phyloP scores from a whole-genome alignment of 53 echinoderm and acorn worm species.

The Holothuria leucospilota region DNA sequence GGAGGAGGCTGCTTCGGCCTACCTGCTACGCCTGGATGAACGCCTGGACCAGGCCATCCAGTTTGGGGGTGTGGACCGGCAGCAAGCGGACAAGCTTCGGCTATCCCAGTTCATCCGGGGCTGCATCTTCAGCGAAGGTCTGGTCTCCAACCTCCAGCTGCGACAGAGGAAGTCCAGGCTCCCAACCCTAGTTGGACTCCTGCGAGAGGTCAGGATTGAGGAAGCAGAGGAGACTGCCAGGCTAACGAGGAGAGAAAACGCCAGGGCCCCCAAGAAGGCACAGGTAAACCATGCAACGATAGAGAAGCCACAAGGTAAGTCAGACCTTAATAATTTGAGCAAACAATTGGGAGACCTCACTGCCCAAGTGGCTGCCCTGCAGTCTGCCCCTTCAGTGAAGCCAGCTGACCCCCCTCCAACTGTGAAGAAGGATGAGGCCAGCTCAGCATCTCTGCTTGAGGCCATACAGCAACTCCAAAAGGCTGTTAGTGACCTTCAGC shows the following conservation, averaged over 20 bases:
- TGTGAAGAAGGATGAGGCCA: background rate
- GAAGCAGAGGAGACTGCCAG: slow-evolving; percentile 6
- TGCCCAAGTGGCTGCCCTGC: background rate
- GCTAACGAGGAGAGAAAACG: background rate
- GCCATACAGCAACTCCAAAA: no score
- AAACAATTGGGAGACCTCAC: background rate
- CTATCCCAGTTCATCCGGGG: slow-evolving; percentile 56
- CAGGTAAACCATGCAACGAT: background rate
- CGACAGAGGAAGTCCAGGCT: background rate
- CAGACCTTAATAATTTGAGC: background rate
- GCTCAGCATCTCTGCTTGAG: background rate
- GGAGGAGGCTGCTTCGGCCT: slow-evolving; percentile 39
- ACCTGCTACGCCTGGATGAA: slow-evolving; percentile 50
- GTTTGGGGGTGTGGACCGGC: slow-evolving; percentile 50
- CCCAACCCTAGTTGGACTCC: background rate
- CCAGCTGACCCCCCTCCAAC: slow-evolving; percentile 3
- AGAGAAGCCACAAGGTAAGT: background rate
- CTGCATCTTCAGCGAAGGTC: slow-evolving; percentile 47
- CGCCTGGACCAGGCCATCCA: slow-evolving; percentile 45
- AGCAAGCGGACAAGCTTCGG: slow-evolving; percentile 51
- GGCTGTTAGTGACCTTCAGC: no score
- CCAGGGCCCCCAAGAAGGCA: background rate
- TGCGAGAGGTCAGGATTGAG: slow-evolving; percentile 13
- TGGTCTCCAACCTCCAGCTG: background rate
- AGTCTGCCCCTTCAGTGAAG: background rate